phyloP scores from a whole-genome alignment of 2,888 invertebrate genomes.

The Rapana venosa region DNA sequence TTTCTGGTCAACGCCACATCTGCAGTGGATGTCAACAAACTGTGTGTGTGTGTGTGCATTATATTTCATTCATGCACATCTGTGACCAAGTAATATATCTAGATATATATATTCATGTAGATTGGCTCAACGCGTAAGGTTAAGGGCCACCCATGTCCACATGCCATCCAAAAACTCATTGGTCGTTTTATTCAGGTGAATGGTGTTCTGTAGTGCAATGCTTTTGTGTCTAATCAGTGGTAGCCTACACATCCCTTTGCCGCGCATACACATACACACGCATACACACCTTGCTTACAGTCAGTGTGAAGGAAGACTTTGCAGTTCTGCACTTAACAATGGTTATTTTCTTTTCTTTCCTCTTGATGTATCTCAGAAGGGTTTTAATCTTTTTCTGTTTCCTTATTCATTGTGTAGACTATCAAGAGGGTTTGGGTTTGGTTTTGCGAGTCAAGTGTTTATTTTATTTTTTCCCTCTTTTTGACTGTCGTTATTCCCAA shows the following conservation, averaged over 20 bases:
- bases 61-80: no score
- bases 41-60: no score
- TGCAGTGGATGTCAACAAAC: no score
- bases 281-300: constrained; percentile 16
- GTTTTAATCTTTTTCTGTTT: background rate
- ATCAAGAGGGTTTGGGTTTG: background rate
- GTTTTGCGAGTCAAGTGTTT: no score
- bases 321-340: background rate
- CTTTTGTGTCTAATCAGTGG: background rate
- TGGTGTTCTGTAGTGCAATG: no score
- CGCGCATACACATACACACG: constrained; percentile 7
- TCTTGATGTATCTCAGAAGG: background rate
- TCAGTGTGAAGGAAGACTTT: background rate
- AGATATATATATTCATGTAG: background rate
- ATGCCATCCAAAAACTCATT: background rate
- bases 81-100: background rate
- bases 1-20: no score
- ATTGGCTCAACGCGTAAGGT: background rate
- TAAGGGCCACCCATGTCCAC: background rate
- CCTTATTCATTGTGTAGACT: background rate
- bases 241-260: background rate
- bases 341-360: background rate
- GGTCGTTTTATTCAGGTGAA: background rate
- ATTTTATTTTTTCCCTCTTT: no score
- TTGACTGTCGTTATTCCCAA: no score